Base-by-base conservation (phyloP, 2,113 vertebrate genomes). In the Tenrec ecaudatus region DNA sequence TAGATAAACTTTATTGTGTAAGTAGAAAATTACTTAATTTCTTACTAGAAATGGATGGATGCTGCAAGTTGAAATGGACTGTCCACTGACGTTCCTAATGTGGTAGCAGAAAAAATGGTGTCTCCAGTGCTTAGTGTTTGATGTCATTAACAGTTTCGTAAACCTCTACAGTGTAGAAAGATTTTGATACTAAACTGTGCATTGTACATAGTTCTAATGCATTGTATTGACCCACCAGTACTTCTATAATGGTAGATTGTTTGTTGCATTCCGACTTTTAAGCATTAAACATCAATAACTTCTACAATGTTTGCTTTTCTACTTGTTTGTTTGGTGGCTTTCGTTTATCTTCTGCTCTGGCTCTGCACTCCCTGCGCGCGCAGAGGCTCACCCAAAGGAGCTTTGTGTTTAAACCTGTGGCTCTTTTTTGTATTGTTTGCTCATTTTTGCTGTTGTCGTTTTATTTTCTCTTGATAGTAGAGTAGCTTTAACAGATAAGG, bases 121-220 rank as follows among this genome's bases (percentile, higher is more conserved):
- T 98, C 98, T 98, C 98, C 98, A 98, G 98, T 98, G 98, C 98
- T 98, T 98, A 98, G 98, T 99, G 98, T 98, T 98, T 98, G 98
- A 98, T 98, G 98, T 98, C 97, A 98, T 98, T 98, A 98, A 98
- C 97, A 98, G 98, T 98, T 98, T 98, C 98, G 98, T 98, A 98
- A 98, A 98, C 98, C 96, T 98, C 98, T 98, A 98, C 98, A 98
- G 98, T 98, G 98, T 98, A 98, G 98, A 98, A 98, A 98, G 98
- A 98, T 98, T 98, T 99, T 99, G 98, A 98, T 99, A 99, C 98
- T 98, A 98, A 98, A 98, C 98, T 98, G 98, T 98, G 98, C 98
- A 97, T 98, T 99, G 98, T 99, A 98, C 98, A 99, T 98, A 99
- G 98, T 98, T 98, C 98, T 98, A 97, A 98, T 98, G 98, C 98